Evolutionary conservation across 2,113 vertebrate genomes (phyloP).

Genomic region (Micronycteris hirsuta): DNA sequence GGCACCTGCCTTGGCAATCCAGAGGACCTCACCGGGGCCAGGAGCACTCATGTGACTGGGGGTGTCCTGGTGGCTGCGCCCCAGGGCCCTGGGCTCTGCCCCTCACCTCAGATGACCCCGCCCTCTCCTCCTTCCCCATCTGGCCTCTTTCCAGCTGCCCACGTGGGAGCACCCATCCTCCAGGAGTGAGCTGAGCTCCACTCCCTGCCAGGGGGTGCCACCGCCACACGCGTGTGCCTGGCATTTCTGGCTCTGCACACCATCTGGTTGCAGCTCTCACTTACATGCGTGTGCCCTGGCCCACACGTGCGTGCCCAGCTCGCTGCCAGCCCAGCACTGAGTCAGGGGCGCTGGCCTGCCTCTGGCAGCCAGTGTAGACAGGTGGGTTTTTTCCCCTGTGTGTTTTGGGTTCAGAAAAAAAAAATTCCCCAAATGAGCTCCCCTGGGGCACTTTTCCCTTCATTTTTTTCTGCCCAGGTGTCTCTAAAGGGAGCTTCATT

Average conservation of each 20-base stretch:
- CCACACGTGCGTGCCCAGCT: conserved; percentile 35
- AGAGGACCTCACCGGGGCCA: background rate
- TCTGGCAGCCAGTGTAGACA: conserved; percentile 41
- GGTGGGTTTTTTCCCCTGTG: conserved; percentile 64
- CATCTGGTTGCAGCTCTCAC: background rate
- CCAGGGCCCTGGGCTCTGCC: background rate
- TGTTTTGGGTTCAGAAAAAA: conserved; percentile 66
- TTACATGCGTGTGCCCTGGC: background rate
- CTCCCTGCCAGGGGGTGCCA: background rate
- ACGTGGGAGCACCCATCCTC: background rate
- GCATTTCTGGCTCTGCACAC: background rate
- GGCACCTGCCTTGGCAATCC: background rate
- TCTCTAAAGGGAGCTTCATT: conserved; percentile 72
- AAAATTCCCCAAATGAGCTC: conserved; percentile 59
- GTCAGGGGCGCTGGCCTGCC: conserved; percentile 41
- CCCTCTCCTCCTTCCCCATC: rapidly evolving
- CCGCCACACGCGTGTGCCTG: background rate
- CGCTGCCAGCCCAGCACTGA: conserved; percentile 30
- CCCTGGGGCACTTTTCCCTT: conserved; percentile 68
- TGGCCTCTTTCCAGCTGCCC: background rate
- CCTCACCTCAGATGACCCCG: background rate
- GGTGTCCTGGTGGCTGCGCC: background rate
- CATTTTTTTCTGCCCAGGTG: conserved; percentile 72
- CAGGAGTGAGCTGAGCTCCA: background rate
- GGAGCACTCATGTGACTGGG: background rate